These are phyloP conservation scores for Myotis daubentonii DNA, from an alignment of 2,797 vertebrate species.

Conservation along the genomic window DNA sequence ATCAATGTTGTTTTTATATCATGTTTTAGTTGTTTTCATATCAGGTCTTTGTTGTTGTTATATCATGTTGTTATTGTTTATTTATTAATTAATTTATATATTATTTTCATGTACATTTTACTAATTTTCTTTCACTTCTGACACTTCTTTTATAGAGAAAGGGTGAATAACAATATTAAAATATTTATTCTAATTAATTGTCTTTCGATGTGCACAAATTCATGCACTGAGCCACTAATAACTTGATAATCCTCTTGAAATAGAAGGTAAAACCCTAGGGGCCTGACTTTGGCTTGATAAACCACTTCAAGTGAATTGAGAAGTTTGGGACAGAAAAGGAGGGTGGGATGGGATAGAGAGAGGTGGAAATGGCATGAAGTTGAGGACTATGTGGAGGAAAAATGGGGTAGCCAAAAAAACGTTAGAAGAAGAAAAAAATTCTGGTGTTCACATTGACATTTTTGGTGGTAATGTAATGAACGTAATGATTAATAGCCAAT, in stretches of 20 bases:
- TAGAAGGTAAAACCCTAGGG: background rate
- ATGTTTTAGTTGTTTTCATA: no score
- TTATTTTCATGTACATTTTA: no score
- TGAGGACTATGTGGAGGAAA: background rate
- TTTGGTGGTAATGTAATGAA: background rate
- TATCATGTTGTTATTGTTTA: no score
- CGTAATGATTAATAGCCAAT: background rate
- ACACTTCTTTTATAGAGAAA: no score
- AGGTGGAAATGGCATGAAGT: background rate
- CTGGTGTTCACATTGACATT: background rate
- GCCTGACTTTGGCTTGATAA: background rate
- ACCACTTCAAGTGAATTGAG: background rate
- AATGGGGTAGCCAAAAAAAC: background rate
- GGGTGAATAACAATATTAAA: no score
- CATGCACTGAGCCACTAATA: background rate
- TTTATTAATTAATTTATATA: no score
- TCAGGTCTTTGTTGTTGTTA: no score
- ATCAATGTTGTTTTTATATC: no score
- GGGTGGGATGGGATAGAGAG: background rate
- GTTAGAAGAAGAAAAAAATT: conserved; percentile 1
- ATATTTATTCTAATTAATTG: no score
- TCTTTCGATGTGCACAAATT: no score
- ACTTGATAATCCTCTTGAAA: background rate
- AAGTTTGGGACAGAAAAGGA: background rate
- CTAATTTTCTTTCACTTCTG: no score